Base-by-base conservation (phyloP, 1,140 invertebrate species). In the Ips typographus region DNA sequence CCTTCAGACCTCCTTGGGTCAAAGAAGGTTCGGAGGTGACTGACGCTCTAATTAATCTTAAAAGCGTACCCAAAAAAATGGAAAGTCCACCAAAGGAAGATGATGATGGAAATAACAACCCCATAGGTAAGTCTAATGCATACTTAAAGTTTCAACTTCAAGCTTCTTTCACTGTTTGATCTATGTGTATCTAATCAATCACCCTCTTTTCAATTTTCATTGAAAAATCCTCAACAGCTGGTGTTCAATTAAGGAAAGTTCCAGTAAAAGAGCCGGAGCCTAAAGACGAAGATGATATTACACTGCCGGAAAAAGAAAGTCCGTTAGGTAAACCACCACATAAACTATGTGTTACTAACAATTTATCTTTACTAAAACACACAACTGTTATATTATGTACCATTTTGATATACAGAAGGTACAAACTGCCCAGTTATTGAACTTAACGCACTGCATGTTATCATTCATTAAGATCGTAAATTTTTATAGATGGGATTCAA, bases 1-100 rank as follows among this genome's bases (percentile, higher is more conserved):
- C 88, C 67, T 91, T 91, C 77, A 84, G 91, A 60, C 91, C 91
- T 7, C 91, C 91, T 5, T 93, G 91, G 91, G 90, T 93, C 8
- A 92, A 91, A 77, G 90, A 91, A 69, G 90, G 89, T 49, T 82
- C 86, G 84, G 1, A 83, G 83, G 79, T 85, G 83, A 2, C 66
- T 81, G n/a, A 82, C 87, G 40, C 85, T 89, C 1, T 91, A 75
- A 4, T 72, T 56, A 39, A 79, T 22, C 43, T 66, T 3, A 79
- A 74, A 65, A 71, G 49, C 49, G 7, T 41, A 47, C 59, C 59
- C 53, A 40, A 65, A 64, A 70, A 71, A 63, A 51, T 52, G 36
- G 62, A 82, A 79, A 71, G 81, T 80, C 68, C 77, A 42, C 8
- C 62, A 43, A 75, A 40, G 2, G 57, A 62, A 49, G 39, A 22